These are phyloP conservation scores for Amphiprion clarkii DNA, from an alignment of 2,797 vertebrate species.

Conservation along the genomic window DNA sequence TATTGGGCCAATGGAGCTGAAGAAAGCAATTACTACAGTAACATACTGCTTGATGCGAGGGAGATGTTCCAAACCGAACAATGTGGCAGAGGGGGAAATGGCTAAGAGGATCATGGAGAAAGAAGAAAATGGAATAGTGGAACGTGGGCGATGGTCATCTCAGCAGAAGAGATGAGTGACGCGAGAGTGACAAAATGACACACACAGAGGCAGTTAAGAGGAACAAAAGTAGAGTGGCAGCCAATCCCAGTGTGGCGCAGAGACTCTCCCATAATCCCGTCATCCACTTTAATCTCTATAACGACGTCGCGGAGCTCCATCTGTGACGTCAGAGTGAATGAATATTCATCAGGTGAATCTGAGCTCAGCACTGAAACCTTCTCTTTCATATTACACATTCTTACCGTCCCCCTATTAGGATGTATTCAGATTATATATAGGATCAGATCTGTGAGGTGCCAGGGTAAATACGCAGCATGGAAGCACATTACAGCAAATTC, in stretches of 20 bases:
- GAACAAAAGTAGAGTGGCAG: slow-evolving; percentile 57
- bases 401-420: slow-evolving; percentile 14
- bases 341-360: slow-evolving; percentile 73
- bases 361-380: slow-evolving; percentile 46
- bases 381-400: slow-evolving; percentile 17
- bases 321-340: slow-evolving; percentile 63
- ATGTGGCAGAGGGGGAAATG: slow-evolving; percentile 35
- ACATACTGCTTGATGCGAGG: slow-evolving; percentile 60
- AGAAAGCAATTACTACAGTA: slow-evolving; percentile 77
- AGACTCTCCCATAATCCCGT: slow-evolving; percentile 65
- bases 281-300: slow-evolving; percentile 70
- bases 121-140: slow-evolving; percentile 3
- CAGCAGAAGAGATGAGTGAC: slow-evolving; percentile 30
- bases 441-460: neutral
- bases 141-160: slow-evolving; percentile 31
- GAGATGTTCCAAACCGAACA: slow-evolving; percentile 47
- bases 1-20: slow-evolving; percentile 75
- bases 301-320: slow-evolving; percentile 58
- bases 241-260: slow-evolving; percentile 39
- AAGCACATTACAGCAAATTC: slow-evolving; percentile 10
- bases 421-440: slow-evolving; percentile 2
- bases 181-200: slow-evolving; percentile 40
- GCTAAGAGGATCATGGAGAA: slow-evolving; percentile 44
- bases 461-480: neutral
- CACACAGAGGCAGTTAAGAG: slow-evolving; percentile 41